Conservation (phyloP, 2,888 invertebrate genomes). For the Sminthurinus aureus region DNA sequence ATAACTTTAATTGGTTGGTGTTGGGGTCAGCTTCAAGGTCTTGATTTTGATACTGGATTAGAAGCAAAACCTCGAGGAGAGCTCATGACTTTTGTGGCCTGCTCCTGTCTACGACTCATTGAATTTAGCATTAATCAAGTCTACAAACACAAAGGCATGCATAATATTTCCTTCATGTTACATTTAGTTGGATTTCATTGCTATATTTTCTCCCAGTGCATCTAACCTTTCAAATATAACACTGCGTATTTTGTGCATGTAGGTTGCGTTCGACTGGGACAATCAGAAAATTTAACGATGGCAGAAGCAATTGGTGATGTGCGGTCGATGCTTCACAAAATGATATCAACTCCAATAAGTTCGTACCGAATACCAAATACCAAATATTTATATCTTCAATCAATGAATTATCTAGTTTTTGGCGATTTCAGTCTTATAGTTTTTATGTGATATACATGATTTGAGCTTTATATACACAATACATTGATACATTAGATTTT, state of each 20-base stretch:
- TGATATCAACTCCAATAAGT: constrained; percentile 54
- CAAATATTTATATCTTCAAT: no score
- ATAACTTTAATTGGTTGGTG: constrained; percentile 58
- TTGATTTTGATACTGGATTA: constrained; percentile 27
- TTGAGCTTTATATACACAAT: no score
- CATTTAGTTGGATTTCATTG: neutral
- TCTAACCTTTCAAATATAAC: constrained; percentile 2
- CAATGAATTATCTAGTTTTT: no score
- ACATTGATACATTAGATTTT: no score
- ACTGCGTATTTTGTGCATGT: neutral
- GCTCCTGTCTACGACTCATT: constrained; percentile 55
- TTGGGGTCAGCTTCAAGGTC: constrained; percentile 50
- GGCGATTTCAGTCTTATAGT: no score
- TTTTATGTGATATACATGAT: no score
- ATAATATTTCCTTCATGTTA: neutral
- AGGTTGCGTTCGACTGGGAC: constrained; percentile 56
- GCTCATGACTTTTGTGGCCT: constrained; percentile 56
- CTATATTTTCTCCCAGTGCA: no score
- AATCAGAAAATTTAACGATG: constrained; percentile 58
- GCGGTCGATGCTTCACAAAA: constrained; percentile 56
- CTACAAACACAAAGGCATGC: constrained; percentile 57
- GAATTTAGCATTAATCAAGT: constrained; percentile 59
- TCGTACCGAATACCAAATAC: neutral
- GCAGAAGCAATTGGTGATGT: constrained; percentile 59
- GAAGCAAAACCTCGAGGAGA: constrained; percentile 49